phyloP scores from a whole-genome alignment of 2,113 vertebrate genomes.

The Rhynchomys soricoides region DNA sequence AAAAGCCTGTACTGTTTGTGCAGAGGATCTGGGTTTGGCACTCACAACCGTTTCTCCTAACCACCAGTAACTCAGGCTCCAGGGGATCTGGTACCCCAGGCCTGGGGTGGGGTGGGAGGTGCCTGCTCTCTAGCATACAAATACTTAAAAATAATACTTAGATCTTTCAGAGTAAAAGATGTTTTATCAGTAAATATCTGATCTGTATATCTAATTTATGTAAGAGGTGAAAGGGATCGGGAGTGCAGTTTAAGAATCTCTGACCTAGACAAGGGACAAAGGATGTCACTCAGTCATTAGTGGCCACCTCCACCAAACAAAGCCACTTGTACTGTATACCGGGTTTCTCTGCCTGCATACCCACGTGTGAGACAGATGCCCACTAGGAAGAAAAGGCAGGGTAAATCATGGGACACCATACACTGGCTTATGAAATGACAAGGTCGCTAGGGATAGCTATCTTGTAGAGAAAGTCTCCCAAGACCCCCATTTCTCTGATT shows the following conservation, averaged over 20 bases:
- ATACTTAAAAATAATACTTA: not conserved
- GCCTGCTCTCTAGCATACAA: not conserved
- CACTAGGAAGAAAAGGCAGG: not conserved
- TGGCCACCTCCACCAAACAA: not conserved
- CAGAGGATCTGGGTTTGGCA: not conserved
- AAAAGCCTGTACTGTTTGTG: not conserved
- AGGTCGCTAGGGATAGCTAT: not conserved
- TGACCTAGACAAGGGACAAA: not conserved
- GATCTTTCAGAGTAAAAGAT: not conserved
- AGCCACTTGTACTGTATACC: not conserved
- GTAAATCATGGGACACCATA: not conserved
- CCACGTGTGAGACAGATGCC: not conserved
- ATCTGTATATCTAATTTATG: not conserved
- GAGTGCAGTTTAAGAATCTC: not conserved
- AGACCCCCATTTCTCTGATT: not conserved
- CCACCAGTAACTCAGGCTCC: not conserved
- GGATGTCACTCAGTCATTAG: not conserved
- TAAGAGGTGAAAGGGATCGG: not conserved
- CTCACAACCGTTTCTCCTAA: not conserved
- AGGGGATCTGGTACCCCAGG: too few species aligned
- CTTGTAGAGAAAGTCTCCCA: not conserved
- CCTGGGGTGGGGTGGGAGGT: not conserved
- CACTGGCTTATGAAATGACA: not conserved
- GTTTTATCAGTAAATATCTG: not conserved
- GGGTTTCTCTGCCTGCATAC: not conserved